Conservation (phyloP, 2,113 vertebrate species). For the Bufo gargarizans region DNA sequence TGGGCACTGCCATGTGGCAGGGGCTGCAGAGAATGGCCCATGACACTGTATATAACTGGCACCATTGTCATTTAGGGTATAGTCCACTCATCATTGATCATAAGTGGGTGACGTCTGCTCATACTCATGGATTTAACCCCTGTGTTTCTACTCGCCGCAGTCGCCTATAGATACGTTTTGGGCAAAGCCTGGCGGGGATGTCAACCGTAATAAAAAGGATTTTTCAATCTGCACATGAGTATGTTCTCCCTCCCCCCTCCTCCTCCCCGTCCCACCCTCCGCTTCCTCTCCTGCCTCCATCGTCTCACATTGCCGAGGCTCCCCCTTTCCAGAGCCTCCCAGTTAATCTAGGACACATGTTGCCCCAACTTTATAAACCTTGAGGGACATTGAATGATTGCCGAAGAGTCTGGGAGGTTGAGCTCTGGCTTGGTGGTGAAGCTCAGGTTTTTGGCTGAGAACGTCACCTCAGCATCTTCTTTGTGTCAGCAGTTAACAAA, state of each 20-base stretch:
- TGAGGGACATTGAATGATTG: constrained; percentile 49
- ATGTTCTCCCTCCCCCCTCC: constrained; percentile 30
- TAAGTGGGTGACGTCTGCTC: background rate
- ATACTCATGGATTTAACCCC: background rate
- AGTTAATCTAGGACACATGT: constrained; percentile 58
- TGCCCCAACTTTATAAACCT: constrained; percentile 57
- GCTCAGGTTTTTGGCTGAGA: background rate
- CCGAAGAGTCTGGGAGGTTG: constrained; percentile 14
- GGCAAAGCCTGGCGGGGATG: constrained; percentile 43
- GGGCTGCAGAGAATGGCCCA: too few species aligned
- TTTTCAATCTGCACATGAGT: constrained; percentile 46
- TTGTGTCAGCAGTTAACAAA: constrained; percentile 27
- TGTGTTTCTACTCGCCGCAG: background rate
- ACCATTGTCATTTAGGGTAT: background rate
- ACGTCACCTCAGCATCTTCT: background rate
- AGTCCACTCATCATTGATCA: too few species aligned
- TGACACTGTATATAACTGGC: background rate
- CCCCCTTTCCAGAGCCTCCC: constrained; percentile 53
- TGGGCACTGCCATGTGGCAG: background rate
- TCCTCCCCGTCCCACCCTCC: constrained; percentile 8
- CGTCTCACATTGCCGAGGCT: constrained; percentile 39
- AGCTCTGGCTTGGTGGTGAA: background rate
- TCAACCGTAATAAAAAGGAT: constrained; percentile 47
- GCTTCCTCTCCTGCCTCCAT: constrained; percentile 41
- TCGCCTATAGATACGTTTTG: background rate